A percentile compares a stretch with the other conserved stretches of the same genome.
Evolutionary conservation across 2,797 vertebrate genomes (phyloP).

Genomic region (Glossophaga mutica): DNA sequence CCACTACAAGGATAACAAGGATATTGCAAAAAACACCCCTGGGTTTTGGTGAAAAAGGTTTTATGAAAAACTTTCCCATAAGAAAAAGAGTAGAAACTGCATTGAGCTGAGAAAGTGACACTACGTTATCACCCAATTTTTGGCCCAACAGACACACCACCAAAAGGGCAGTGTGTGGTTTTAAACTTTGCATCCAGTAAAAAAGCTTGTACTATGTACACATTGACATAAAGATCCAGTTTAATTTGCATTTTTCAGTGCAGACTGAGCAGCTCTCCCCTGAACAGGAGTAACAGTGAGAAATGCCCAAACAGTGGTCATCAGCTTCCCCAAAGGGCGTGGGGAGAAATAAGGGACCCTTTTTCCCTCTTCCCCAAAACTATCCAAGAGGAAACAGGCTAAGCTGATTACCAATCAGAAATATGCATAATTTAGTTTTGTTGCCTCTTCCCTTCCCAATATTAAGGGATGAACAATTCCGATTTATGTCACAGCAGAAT

Average conservation of each 20-base stretch:
- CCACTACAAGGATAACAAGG: conserved; percentile 57
- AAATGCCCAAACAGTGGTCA: conserved; percentile 74
- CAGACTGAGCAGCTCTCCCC: conserved; percentile 80
- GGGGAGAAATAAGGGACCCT: neutral
- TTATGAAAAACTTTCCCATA: conserved; percentile 72
- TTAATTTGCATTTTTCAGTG: conserved; percentile 84
- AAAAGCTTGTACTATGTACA: conserved; percentile 77
- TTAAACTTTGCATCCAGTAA: conserved; percentile 77
- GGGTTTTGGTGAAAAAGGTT: conserved; percentile 75
- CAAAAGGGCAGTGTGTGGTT: conserved; percentile 75
- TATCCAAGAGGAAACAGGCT: conserved; percentile 65
- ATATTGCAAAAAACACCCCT: conserved; percentile 79
- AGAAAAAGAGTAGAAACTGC: conserved; percentile 82
- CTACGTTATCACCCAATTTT: conserved; percentile 79
- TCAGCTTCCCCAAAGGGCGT: conserved; percentile 43
- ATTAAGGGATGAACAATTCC: conserved; percentile 10
- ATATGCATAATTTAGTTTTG: conserved; percentile 38
- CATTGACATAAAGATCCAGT: conserved; percentile 82
- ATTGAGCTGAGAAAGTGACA: conserved; percentile 80
- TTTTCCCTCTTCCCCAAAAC: neutral
- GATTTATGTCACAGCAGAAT: neutral
- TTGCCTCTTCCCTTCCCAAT: neutral
- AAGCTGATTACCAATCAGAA: conserved; percentile 74
- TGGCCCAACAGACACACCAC: conserved; percentile 81
- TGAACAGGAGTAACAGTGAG: conserved; percentile 67